Conservation (phyloP, 2,113 vertebrate species). For the Rhinogobius similis region DNA sequence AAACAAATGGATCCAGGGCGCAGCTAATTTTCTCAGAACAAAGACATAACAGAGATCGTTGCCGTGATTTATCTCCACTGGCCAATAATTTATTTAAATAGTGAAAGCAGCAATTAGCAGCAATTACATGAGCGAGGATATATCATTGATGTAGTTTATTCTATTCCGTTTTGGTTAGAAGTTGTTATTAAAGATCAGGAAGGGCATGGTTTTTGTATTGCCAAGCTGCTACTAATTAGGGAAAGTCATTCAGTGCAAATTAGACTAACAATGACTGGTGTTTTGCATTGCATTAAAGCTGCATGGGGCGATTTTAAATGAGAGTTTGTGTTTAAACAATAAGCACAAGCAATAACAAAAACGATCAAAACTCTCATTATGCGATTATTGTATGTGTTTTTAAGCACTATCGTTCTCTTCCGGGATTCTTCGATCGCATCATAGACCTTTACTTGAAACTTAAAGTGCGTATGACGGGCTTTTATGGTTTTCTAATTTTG, state of each 20-base stretch:
- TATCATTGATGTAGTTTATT: conserved; percentile 26
- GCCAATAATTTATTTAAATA: conserved; percentile 27
- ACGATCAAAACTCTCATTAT: background rate
- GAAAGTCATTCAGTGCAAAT: conserved; percentile 5
- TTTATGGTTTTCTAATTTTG: no score
- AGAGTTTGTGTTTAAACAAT: background rate
- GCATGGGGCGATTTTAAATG: background rate
- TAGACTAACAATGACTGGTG: background rate
- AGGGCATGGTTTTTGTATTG: conserved; percentile 23
- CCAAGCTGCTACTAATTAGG: conserved; percentile 42
- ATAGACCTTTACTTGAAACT: no score
- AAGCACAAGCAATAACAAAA: background rate
- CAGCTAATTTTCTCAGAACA: conserved; percentile 56
- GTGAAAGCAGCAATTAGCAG: conserved; percentile 41
- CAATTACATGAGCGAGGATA: conserved; percentile 39
- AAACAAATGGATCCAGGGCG: conserved; percentile 65
- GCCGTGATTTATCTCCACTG: conserved; percentile 48
- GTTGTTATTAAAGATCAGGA: conserved; percentile 34
- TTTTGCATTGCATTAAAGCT: conserved; percentile 21
- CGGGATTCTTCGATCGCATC: no score
- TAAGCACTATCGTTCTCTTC: background rate
- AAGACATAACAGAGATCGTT: conserved; percentile 51
- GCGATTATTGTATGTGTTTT: background rate
- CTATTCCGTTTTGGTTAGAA: conserved; percentile 24
- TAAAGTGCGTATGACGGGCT: no score